Conservation (phyloP, 1,140 invertebrate species). For the Drosophila dunni region DNA sequence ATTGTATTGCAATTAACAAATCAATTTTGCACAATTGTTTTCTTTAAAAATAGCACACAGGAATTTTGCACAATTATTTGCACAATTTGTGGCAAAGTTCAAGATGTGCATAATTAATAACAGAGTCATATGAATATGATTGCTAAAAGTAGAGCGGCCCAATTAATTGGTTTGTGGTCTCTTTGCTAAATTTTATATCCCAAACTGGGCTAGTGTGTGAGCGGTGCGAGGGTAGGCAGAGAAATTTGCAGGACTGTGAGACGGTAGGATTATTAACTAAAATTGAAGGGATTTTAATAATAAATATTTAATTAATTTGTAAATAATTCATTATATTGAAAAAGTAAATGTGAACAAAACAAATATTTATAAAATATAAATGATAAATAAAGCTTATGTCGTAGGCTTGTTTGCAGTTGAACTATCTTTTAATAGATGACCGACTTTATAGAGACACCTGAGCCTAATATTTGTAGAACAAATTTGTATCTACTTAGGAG, state of each 20-base stretch:
- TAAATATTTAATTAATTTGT: too few relatives aligned
- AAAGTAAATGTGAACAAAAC: too few relatives aligned
- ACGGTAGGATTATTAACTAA: too few relatives aligned
- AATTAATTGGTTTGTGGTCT: slow-evolving; percentile 25
- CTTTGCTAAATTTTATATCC: slow-evolving; percentile 7
- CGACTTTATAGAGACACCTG: too few relatives aligned
- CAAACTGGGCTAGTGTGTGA: slow-evolving; percentile 7
- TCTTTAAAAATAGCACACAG: slow-evolving; percentile 22
- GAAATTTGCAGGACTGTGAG: background rate
- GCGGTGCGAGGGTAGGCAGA: slow-evolving; percentile 3
- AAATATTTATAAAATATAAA: too few relatives aligned
- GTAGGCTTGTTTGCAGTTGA: too few relatives aligned
- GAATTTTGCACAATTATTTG: slow-evolving; percentile 37
- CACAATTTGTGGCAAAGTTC: slow-evolving; percentile 45
- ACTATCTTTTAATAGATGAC: too few relatives aligned
- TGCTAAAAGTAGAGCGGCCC: slow-evolving; percentile 49
- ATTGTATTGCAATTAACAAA: slow-evolving; percentile 26
- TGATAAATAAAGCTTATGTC: too few relatives aligned
- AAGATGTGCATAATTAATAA: slow-evolving; percentile 43
- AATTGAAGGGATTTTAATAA: too few relatives aligned
- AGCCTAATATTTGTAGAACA: too few relatives aligned
- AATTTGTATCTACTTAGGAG: too few relatives aligned
- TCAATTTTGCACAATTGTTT: slow-evolving; percentile 24
- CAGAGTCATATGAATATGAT: slow-evolving; percentile 11
- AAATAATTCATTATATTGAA: too few relatives aligned